Base-by-base conservation (phyloP, 2,797 vertebrate genomes). In the Urophycis tenuis region DNA sequence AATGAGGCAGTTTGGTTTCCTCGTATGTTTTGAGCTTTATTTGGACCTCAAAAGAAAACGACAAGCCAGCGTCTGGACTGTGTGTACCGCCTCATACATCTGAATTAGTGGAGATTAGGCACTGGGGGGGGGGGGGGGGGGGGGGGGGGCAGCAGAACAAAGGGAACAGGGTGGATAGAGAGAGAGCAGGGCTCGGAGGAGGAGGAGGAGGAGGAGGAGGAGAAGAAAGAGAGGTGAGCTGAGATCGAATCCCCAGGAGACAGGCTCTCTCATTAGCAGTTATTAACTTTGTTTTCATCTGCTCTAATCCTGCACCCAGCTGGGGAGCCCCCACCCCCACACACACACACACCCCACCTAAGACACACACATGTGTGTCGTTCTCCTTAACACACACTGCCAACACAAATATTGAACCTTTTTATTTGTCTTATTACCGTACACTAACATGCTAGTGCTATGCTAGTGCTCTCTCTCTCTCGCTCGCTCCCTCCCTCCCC, bases 81-180 rank as follows among this genome's bases (percentile, higher is more conserved):
- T 4, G 8, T 25, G 9, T n/a, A 4, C 53, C 1, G 53, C 53
- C 1, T 60, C n/a, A 60, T 60, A n/a, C 11, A 6, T 60, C 53
- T 25, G 53, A 60, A 60, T 60, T 25, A 60, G 53, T 31, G 34
- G 32, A 34, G 0, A 99, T 98, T 81, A 99, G 94, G 93, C 99
- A 99, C 0, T 96, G 97, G 86, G 98, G 97, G 0, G 98, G 98
- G 91, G 98, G 97, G 81, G 96, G 97, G 81, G 98, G 96, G 98
- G 85, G 71, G 83, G 81, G 76, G n/a, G 87, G 74, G 90, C 74
- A 78, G 30, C 82, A 19, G 67, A 9, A 75, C 17, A n/a, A 29
- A 35, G 71, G 25, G 31, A 41, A 60, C 3, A 41, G 34, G 25
- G n/a, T 5, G 34, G 35, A 15, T 11, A 49, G 39, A 19, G 14